Evolutionary conservation across 1,140 invertebrate genomes (phyloP), one percentile per base, ranked within the genome.

Genomic region (Phymorhynchus buccinoides): DNA sequence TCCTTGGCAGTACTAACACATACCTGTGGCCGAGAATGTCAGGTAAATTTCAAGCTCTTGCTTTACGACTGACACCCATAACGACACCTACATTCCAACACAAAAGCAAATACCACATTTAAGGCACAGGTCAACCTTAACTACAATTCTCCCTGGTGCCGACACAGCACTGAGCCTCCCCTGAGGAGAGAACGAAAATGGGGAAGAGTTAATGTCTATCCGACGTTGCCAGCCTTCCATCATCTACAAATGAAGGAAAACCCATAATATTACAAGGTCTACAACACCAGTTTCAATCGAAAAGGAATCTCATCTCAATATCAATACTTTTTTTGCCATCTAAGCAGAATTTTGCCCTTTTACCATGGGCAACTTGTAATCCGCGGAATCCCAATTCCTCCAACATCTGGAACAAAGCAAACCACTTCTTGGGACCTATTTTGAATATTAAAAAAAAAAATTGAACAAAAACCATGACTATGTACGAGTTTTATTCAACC

Each of bases 41-140:
- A 75, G 32, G 73, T 37, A 75, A 32, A 75, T 75, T 75, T 75
- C 73, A 75, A 75, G 73, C 73, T 32, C 68, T 75, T 75, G 73
- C 73, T 75, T 75, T 75, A 75, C 41, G 30, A 79, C 77, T 83
- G 81, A 83, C 81, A 83, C 81, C 81, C 62, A 83, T 83, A 41
- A 81, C 32, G 81, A 71, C 41, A 83, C 81, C 81, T 83, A 83
- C 81, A 83, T 83, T 83, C 44, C 77, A 83, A 83, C 66, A 83
- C 30, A 83, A 83, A 71, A 83, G 62, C 56, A 83, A 71, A n/a
- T n/a, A 30, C 62, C 56, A 30, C 62, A 62, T 83, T 83, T 71
- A 66, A 83, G 66, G 14, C 73, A 75, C 3, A 3, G 22, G 37
- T 75, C 16, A 22, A 27, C 42, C 42, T 75, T 41, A 41, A 75